Conservation (phyloP, 2,797 vertebrate species). For the Lagorchestes hirsutus region DNA sequence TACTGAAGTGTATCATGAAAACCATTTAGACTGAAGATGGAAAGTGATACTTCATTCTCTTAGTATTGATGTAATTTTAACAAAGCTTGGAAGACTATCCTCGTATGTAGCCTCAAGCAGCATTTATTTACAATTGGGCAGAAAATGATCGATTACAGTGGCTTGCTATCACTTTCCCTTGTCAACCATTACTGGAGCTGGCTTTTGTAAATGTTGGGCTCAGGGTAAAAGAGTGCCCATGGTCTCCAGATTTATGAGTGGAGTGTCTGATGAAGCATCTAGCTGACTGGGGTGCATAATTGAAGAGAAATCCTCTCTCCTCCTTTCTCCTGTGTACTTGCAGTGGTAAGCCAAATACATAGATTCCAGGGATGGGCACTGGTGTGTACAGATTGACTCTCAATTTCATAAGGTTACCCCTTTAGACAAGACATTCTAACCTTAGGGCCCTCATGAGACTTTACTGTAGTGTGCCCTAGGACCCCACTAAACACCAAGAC, state of each 20-base stretch:
- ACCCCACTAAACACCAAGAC: slow-evolving; percentile 10
- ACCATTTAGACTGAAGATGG: slow-evolving; percentile 65
- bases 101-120: neutral
- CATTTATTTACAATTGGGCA: slow-evolving; percentile 1
- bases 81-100: neutral
- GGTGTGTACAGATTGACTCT: slow-evolving; percentile 29
- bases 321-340: slow-evolving; percentile 42
- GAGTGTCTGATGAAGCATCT: slow-evolving; percentile 62
- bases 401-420: slow-evolving; percentile 47
- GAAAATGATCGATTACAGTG: neutral
- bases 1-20: slow-evolving; percentile 68
- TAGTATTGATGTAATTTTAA: slow-evolving; percentile 47
- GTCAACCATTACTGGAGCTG: slow-evolving; percentile 14
- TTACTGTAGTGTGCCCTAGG: slow-evolving; percentile 1
- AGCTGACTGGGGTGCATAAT: slow-evolving; percentile 8
- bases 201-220: slow-evolving; percentile 53
- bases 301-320: slow-evolving; percentile 21
- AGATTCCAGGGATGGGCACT: slow-evolving; percentile 26
- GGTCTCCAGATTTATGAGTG: slow-evolving; percentile 71
- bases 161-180: slow-evolving; percentile 9
- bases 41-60: slow-evolving; percentile 43
- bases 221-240: neutral
- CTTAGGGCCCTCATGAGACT: neutral
- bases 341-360: slow-evolving; percentile 49
- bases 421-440: neutral